Percentiles rank a stretch among this genome's conserved stretches.
These are phyloP conservation scores for Drosophila setosimentum DNA, from an alignment of 2,888 invertebrate genomes.

Conservation along the genomic window DNA sequence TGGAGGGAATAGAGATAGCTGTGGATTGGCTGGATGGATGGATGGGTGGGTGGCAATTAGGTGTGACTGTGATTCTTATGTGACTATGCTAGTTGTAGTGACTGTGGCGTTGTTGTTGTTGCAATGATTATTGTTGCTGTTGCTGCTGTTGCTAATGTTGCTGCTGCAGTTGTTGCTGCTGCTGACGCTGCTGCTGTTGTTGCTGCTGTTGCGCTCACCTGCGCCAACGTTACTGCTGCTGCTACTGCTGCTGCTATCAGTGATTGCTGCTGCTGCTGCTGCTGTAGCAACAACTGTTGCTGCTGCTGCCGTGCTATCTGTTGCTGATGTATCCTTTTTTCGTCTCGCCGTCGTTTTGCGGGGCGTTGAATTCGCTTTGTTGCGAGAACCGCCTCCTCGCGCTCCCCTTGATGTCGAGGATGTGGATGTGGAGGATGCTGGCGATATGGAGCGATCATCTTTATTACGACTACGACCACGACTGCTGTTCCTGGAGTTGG, in stretches of 20 bases:
- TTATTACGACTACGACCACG: constrained; percentile 81
- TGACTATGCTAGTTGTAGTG: constrained; percentile 48
- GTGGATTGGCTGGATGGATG: constrained; percentile 13
- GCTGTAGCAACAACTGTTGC: constrained; percentile 4
- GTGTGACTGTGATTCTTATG: constrained; percentile 50
- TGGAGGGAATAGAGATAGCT: constrained; percentile 12
- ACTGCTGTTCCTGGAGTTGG: constrained; percentile 78
- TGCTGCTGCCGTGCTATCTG: constrained; percentile 25
- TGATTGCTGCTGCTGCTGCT: constrained; percentile 4
- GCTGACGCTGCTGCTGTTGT: constrained; percentile 23
- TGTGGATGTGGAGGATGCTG: constrained; percentile 82
- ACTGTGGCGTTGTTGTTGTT: constrained; percentile 25
- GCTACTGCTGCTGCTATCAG: constrained; percentile 18
- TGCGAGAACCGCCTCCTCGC: constrained; percentile 56
- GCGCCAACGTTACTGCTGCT: constrained; percentile 35
- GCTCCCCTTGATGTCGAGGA: constrained; percentile 78
- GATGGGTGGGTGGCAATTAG: constrained; percentile 1
- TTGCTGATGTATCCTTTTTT: constrained; percentile 70
- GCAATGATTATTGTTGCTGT: constrained; percentile 49
- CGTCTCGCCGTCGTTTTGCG: constrained; percentile 81
- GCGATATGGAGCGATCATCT: constrained; percentile 83
- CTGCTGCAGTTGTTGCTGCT: constrained; percentile 28
- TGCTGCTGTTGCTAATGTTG: constrained; percentile 51
- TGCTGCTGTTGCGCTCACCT: constrained; percentile 60
- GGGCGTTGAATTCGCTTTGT: constrained; percentile 58